phyloP scores from a whole-genome alignment of 1,140 invertebrate genomes.

The Pachyrhynchus sulphureomaculatus region DNA sequence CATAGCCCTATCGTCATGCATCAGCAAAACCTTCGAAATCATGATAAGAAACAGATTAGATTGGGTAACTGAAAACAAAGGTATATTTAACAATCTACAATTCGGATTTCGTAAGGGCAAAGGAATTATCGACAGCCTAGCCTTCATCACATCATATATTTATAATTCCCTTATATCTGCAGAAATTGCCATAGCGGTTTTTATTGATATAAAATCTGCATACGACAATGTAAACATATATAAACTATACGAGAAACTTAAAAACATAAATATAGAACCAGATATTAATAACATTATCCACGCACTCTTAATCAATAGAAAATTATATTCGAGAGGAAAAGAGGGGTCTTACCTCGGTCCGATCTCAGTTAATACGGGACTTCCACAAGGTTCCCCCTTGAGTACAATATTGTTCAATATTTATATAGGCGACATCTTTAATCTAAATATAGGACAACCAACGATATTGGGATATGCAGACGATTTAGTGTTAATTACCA shows the following conservation, averaged over 20 bases:
- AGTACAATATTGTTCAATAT: slow-evolving; percentile 23
- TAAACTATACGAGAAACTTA: not conserved
- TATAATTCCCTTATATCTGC: not conserved
- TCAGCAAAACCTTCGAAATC: slow-evolving; percentile 7
- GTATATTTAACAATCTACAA: not conserved
- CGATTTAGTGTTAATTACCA: slow-evolving; percentile 8
- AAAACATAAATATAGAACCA: too few relatives aligned
- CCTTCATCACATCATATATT: not conserved
- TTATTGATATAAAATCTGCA: slow-evolving; percentile 20
- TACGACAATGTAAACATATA: slow-evolving; percentile 24
- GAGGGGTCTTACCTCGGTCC: not conserved
- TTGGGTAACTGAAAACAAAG: slow-evolving; percentile 1
- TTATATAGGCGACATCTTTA: slow-evolving; percentile 5
- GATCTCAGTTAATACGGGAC: too few relatives aligned
- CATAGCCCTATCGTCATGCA: slow-evolving; percentile 5
- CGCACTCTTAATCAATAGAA: not conserved
- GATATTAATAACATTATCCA: slow-evolving; percentile 2
- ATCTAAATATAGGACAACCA: not conserved
- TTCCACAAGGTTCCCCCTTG: slow-evolving; percentile 10
- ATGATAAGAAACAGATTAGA: slow-evolving; percentile 8
- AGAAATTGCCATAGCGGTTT: slow-evolving; percentile 13
- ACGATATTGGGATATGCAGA: slow-evolving; percentile 16
- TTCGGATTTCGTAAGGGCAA: slow-evolving; percentile 14
- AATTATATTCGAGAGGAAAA: not conserved
- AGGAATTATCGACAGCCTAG: slow-evolving; percentile 6